Evolutionary conservation across 2,888 invertebrate genomes (phyloP), one percentile per base, ranked within the genome.

Genomic region (Toxonevra muliebris): DNA sequence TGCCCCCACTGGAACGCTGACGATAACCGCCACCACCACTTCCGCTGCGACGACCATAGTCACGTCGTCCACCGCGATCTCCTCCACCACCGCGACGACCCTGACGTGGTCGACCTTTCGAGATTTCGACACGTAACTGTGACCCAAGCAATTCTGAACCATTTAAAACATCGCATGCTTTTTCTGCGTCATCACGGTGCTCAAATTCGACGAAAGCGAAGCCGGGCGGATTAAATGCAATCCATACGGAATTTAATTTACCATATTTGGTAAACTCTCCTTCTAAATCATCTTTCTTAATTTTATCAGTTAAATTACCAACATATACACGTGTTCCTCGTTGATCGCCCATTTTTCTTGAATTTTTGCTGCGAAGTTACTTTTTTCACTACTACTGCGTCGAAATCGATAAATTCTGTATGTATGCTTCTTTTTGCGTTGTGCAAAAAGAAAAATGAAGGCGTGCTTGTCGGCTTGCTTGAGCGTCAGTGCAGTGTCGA

Each of bases 131-230:
- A 80, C 95, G 89, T 75, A 96, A 87, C 80, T 94, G 94, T 77
- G 93, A 92, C 77, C 95, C 95, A 87, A 94, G 88, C 82, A 95
- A 90, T 85, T 94, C 94, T 74, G 92, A 91, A 73, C 95, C 95
- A 81, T 96, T 95, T 87, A 96, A 89, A 80, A 91, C 92, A 73
- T 85, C 84, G 87, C 95, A 94, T 72, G 96, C 96, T 80, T 93
- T 91, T 84, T 95, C 94, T 50, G 96, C 96, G 87, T 96, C 95
- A 82, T 92, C 91, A 85, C 91, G 90, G 86, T 92, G 93, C 84
- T 92, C 91, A 86, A 95, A 96, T 87, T 96, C 95, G 85, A 96
- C 93, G 88, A 96, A 96, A 74, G 95, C 96, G 87, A 96, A 96
- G 81, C 96, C 95, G 76, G 95, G 95, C 76, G 96, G 96, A 87